Evolutionary conservation across 37 sponge, comb jelly and placozoan genomes (phyloP).

Genomic region (Chondrilla cf. caribensis): DNA sequence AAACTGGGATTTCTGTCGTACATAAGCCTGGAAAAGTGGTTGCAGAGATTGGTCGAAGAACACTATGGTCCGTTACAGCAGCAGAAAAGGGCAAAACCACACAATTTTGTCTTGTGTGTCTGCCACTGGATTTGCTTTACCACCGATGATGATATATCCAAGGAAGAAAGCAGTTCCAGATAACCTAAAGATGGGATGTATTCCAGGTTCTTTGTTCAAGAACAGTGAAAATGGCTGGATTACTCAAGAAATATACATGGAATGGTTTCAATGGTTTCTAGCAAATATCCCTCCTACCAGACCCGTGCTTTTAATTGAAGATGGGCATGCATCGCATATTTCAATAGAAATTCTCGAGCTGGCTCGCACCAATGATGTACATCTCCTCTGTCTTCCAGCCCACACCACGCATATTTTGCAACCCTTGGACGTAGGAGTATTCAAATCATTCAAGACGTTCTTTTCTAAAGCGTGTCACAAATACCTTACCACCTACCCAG

Average conservation of each 20-base stretch:
- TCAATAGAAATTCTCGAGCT: conserved; percentile 41
- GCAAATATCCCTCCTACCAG: conserved; percentile 1
- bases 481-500: conserved; percentile 34
- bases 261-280: background rate
- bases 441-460: conserved; percentile 38
- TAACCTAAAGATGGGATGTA: background rate
- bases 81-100: no score
- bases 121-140: no score
- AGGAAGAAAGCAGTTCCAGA: no score
- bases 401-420: conserved; percentile 60
- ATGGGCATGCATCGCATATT: conserved; percentile 55
- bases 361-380: conserved; percentile 39
- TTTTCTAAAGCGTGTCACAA: conserved; percentile 40
- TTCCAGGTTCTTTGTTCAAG: background rate
- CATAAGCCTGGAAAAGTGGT: conserved; percentile 54
- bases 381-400: conserved; percentile 46
- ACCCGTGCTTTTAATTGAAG: conserved; percentile 33
- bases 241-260: background rate
- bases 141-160: no score
- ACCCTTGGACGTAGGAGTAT: conserved; percentile 47
- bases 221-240: background rate
- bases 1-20: conserved; percentile 40
- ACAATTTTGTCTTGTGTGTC: no score
- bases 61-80: no score
- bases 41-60: conserved; percentile 38